Conservation (phyloP, 2,888 invertebrate genomes). For the Thyatira batis region DNA sequence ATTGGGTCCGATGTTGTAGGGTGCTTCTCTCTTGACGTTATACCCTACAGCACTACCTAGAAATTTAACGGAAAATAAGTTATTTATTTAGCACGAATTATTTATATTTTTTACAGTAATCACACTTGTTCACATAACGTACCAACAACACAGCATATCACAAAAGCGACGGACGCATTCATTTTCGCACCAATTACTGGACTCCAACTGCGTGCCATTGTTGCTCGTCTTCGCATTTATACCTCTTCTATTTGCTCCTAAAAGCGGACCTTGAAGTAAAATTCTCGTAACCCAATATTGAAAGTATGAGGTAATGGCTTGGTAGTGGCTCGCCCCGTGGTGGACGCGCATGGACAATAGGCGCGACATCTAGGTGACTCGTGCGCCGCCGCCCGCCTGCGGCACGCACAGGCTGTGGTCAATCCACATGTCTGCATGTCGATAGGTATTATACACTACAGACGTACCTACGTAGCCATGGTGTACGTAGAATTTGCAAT, state of each 20-base stretch:
- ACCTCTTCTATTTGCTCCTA: conserved; percentile 78
- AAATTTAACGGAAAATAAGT: conserved; percentile 34
- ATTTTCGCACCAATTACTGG: conserved; percentile 68
- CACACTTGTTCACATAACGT: conserved; percentile 53
- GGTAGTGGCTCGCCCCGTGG: conserved; percentile 73
- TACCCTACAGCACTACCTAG: conserved; percentile 66
- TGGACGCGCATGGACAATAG: conserved; percentile 72
- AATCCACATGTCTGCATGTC: conserved; percentile 30
- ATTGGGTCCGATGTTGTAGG: conserved; percentile 62
- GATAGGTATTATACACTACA: conserved; percentile 1
- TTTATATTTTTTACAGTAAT: conserved; percentile 11
- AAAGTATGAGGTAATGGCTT: conserved; percentile 78
- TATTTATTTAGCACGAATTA: background rate
- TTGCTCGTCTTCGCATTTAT: conserved; percentile 76
- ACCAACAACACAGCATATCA: conserved; percentile 70
- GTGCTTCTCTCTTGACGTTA: conserved; percentile 62
- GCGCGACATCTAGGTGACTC: conserved; percentile 80
- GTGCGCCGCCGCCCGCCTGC: conserved; percentile 50
- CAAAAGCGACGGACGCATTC: conserved; percentile 62
- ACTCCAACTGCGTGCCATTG: conserved; percentile 70
- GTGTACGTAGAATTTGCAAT: conserved; percentile 30
- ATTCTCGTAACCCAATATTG: conserved; percentile 82
- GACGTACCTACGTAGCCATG: conserved; percentile 30
- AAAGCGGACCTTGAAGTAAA: conserved; percentile 79
- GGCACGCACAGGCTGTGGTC: conserved; percentile 68